Base-by-base conservation (phyloP, 2,888 invertebrate species). In the Acanthacorydalis orientalis region DNA sequence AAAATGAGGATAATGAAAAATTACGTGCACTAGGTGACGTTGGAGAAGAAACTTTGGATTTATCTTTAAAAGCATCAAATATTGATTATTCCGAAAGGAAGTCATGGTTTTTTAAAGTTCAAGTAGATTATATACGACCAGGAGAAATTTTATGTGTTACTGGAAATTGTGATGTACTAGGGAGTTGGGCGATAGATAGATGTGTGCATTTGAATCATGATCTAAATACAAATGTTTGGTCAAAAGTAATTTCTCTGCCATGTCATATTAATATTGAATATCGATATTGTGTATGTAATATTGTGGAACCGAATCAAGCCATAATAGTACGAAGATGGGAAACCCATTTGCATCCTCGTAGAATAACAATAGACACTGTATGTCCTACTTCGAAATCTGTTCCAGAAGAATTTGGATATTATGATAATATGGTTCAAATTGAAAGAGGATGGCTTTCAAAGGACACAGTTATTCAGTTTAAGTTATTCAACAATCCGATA, bases 401-500 rank as follows among this genome's bases (percentile, higher is more conserved):
- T 49, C 67, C 69, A 23, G 80, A 83, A 52, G 68, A 68, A 44
- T 87, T 85, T 68, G 88, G 88, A 43, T 68, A 72, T 55, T 73
- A 75, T 56, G 70, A 72, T 55, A 73, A 68, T 11, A 64, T 66
- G 31, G 64, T 67, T 52, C 72, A 73, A 53, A 67, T 87, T 11
- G 83, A 81, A 58, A 74, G 78, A 53, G 91, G 91, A 11, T 92
- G 91, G 91, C 69, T 91, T 31, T 88, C 83, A 37, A 74, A 75
- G 51, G 87, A 88, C 61, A 81, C 82, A n/a, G 70, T 85, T 47
- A 71, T 92, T 43, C 90, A 91, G 62, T 75, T 92, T 50, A 87
- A 89, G 63, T 75, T 90, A 57, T 77, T 79, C 56, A 82, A 84
- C 57, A 80, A 82, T 57, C 84, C 90, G 1, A 74, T 91, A 49